Evolutionary conservation across 2,113 vertebrate species (phyloP).

Genomic region (human (Homo sapiens)): DNA sequence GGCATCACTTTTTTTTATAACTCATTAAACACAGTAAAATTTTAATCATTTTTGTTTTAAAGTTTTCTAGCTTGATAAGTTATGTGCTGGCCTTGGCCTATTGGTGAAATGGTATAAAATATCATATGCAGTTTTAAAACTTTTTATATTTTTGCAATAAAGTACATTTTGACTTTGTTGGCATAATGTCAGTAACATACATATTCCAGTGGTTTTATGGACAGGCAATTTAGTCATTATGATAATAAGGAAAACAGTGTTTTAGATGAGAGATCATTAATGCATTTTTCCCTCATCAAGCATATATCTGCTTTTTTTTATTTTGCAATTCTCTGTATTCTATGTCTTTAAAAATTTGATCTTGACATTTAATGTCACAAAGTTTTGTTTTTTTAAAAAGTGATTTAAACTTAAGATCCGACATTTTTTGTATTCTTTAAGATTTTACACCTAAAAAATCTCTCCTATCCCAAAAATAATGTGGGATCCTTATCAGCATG

Average conservation of each 20-base stretch:
- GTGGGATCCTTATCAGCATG: neutral
- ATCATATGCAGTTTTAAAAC: constrained; percentile 83
- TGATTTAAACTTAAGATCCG: constrained; percentile 38
- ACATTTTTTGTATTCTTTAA: constrained; percentile 40
- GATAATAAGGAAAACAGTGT: constrained; percentile 50
- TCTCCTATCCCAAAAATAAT: neutral
- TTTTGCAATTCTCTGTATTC: constrained; percentile 73
- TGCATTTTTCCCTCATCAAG: constrained; percentile 58
- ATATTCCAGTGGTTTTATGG: constrained; percentile 75
- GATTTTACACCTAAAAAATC: neutral
- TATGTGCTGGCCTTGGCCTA: constrained; percentile 72
- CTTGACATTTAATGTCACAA: constrained; percentile 48
- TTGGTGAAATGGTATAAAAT: constrained; percentile 77
- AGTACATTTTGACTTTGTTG: constrained; percentile 79
- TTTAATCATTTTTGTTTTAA: constrained; percentile 76
- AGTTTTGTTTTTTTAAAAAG: neutral
- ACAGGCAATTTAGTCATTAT: constrained; percentile 72
- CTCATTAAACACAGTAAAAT: constrained; percentile 70
- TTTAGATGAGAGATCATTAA: constrained; percentile 64
- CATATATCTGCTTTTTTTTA: constrained; percentile 62
- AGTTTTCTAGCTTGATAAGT: constrained; percentile 82
- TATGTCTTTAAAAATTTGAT: constrained; percentile 62
- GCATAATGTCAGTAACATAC: constrained; percentile 68
- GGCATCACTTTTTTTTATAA: constrained; percentile 75
- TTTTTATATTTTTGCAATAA: constrained; percentile 87